Conservation (phyloP, 1,140 invertebrate genomes). For the Meloidogyne hapla region DNA sequence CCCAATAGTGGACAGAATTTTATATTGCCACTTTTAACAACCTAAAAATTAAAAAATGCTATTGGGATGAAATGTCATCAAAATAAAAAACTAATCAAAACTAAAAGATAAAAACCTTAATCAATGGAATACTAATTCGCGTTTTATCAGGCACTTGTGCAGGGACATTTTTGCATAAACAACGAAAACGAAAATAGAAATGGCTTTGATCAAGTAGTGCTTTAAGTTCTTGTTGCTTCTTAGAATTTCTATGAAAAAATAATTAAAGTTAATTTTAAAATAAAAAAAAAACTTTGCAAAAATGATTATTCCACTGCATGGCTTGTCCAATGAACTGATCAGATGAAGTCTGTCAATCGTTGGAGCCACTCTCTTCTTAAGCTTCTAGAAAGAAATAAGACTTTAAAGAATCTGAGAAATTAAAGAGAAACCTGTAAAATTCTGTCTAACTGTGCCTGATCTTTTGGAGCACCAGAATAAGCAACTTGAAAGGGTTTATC, state of each 20-base stretch:
- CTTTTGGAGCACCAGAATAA: not conserved
- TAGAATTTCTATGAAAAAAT: constrained; percentile 5
- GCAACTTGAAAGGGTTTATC: constrained; percentile 31
- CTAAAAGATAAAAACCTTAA: constrained; percentile 24
- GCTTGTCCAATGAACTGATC: constrained; percentile 31
- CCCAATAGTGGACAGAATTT: constrained; percentile 30
- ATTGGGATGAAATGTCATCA: not conserved
- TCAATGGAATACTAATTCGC: constrained; percentile 28
- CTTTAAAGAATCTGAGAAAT: not conserved
- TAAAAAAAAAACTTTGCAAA: constrained; percentile 38
- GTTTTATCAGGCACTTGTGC: not conserved
- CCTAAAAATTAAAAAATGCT: not conserved
- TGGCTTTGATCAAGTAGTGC: constrained; percentile 13
- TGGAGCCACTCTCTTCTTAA: constrained; percentile 26
- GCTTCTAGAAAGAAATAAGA: not conserved
- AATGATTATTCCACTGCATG: constrained; percentile 23
- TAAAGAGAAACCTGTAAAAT: constrained; percentile 21
- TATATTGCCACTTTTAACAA: constrained; percentile 7
- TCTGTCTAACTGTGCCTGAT: constrained; percentile 32
- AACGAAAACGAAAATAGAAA: constrained; percentile 27
- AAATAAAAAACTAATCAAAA: not conserved
- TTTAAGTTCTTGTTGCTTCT: constrained; percentile 28
- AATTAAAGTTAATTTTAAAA: not conserved
- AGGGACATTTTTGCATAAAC: constrained; percentile 25
- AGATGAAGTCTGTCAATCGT: constrained; percentile 20